Evolutionary conservation across 92 coral and sea anemone species (phyloP).

Genomic region (Montipora capitata): DNA sequence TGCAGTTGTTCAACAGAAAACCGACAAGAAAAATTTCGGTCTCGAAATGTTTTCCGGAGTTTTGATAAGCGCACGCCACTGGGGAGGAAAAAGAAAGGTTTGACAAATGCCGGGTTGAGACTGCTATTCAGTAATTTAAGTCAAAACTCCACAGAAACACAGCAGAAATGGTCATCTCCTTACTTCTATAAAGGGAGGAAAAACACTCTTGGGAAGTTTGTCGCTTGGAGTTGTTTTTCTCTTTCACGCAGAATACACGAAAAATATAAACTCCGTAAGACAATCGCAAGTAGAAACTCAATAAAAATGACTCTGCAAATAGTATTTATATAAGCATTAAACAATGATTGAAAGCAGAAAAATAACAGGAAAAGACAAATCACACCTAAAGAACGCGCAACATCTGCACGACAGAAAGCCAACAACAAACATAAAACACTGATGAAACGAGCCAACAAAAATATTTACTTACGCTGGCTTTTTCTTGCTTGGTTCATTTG

Average conservation of each 20-base stretch:
- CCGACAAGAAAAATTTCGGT: no score
- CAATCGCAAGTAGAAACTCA: conserved; percentile 15
- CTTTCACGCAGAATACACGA: conserved; percentile 23
- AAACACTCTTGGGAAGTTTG: conserved; percentile 11
- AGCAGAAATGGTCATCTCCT: background rate
- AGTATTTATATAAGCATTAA: conserved; percentile 14
- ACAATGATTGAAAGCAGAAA: conserved; percentile 14
- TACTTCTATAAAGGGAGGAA: conserved; percentile 4
- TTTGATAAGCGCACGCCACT: conserved; percentile 25
- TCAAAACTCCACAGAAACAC: conserved; percentile 14
- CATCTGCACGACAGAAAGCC: conserved; percentile 21
- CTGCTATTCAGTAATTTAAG: conserved; percentile 13
- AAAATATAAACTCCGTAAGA: background rate
- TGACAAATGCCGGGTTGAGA: background rate
- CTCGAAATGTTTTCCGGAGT: conserved; percentile 14
- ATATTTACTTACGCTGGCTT: conserved; percentile 19
- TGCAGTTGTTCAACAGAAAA: no score
- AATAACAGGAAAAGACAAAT: conserved; percentile 7
- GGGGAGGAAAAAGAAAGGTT: no score
- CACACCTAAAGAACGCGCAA: background rate
- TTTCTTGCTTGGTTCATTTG: background rate
- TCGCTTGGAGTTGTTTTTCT: conserved; percentile 15
- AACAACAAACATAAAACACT: background rate
- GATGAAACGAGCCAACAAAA: conserved; percentile 18
- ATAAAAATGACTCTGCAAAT: conserved; percentile 1